phyloP scores from a whole-genome alignment of 1,140 invertebrate species.

The Sarcophaga bullata region DNA sequence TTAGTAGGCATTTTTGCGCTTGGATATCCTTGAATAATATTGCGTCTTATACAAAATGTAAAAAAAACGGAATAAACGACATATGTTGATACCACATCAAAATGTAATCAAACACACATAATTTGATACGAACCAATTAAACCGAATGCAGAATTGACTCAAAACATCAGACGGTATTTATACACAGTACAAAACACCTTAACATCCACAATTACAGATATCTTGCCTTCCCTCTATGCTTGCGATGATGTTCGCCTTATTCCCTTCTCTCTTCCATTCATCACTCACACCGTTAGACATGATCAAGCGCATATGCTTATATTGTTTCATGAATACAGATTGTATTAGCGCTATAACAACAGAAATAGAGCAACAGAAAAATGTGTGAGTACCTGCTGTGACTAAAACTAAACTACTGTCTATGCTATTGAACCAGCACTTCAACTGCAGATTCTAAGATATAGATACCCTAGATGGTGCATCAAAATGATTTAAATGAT shows the following conservation, averaged over 20 bases:
- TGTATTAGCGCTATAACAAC: neutral
- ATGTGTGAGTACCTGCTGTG: neutral
- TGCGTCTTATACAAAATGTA: neutral
- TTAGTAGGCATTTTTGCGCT: neutral
- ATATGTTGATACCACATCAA: neutral
- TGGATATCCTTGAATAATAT: constrained; percentile 1
- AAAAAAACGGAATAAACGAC: neutral
- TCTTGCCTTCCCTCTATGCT: neutral
- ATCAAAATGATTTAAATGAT: neutral
- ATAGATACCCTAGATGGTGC: neutral
- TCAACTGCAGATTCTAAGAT: no score
- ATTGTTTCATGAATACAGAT: neutral
- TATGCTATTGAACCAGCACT: no score
- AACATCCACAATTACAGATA: neutral
- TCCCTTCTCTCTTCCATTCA: neutral
- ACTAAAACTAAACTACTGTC: neutral
- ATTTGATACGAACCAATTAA: no score
- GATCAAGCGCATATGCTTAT: neutral
- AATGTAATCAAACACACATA: no score
- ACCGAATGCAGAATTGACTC: no score
- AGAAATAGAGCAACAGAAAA: neutral
- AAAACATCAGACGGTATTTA: no score
- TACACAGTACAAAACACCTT: neutral
- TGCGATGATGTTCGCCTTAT: neutral
- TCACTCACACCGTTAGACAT: neutral